phyloP scores from a whole-genome alignment of 2,888 invertebrate genomes.

The Elgonia sp. region DNA sequence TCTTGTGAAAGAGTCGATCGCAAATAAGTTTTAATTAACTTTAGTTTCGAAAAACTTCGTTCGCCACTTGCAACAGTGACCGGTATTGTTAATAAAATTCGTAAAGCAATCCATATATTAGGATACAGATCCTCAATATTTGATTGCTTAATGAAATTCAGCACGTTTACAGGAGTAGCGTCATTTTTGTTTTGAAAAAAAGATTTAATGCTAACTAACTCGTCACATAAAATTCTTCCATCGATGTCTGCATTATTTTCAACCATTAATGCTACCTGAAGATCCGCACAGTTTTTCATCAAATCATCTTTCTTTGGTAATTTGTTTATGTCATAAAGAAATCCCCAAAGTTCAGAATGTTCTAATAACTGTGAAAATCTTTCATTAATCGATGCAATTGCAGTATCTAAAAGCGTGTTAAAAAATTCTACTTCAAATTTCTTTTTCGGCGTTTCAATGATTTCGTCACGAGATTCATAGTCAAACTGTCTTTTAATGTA shows the following conservation, averaged over 20 bases:
- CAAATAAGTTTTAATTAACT: slow-evolving; percentile 75
- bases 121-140: slow-evolving; percentile 25
- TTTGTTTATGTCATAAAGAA: slow-evolving; percentile 68
- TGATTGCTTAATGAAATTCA: slow-evolving; percentile 44
- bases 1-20: slow-evolving; percentile 70
- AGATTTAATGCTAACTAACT: slow-evolving; percentile 42
- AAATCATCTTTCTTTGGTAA: slow-evolving; percentile 51
- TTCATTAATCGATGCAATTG: slow-evolving; percentile 71
- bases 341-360: slow-evolving; percentile 67
- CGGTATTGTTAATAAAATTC: slow-evolving; percentile 75
- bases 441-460: slow-evolving; percentile 30
- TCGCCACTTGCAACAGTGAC: slow-evolving; percentile 75
- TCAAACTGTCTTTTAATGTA: slow-evolving; percentile 79
- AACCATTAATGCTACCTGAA: slow-evolving; percentile 57
- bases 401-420: slow-evolving; percentile 64
- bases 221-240: slow-evolving; percentile 44
- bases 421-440: slow-evolving; percentile 59
- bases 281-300: slow-evolving; percentile 63
- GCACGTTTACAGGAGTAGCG: slow-evolving; percentile 39
- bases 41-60: slow-evolving; percentile 77
- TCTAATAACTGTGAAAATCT: slow-evolving; percentile 73
- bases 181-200: slow-evolving; percentile 43
- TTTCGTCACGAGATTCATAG: slow-evolving; percentile 78
- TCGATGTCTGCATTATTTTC: slow-evolving; percentile 72
- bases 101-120: slow-evolving; percentile 52